Conservation (phyloP, 1,140 invertebrate genomes). For the Macrostomum lignano region DNA sequence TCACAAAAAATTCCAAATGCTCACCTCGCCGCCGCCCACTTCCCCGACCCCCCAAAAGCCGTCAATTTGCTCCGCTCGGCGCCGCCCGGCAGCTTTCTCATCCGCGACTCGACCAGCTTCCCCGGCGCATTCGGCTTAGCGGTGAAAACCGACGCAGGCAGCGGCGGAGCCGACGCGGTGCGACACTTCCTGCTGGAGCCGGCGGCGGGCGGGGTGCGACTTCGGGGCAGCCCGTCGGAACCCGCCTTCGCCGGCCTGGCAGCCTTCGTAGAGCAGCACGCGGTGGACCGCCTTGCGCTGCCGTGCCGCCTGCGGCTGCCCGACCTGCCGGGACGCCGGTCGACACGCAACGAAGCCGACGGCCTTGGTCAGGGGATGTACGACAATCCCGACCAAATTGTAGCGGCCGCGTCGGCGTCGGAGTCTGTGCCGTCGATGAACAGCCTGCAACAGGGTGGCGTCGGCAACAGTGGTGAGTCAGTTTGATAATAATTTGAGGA, state of each 20-base stretch:
- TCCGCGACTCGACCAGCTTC: slow-evolving; percentile 71
- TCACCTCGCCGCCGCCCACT: too few relatives aligned
- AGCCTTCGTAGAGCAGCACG: slow-evolving; percentile 87
- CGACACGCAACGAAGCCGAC: too few relatives aligned
- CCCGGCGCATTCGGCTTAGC: slow-evolving; percentile 85
- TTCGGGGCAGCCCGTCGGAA: slow-evolving; percentile 82
- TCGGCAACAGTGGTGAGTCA: too few relatives aligned
- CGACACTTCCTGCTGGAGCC: slow-evolving; percentile 90
- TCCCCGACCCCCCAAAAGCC: too few relatives aligned
- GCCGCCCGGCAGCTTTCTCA: slow-evolving; percentile 67
- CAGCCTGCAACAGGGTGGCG: too few relatives aligned
- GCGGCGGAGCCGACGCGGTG: slow-evolving; percentile 34
- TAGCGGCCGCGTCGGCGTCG: too few relatives aligned
- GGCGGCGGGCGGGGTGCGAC: slow-evolving; percentile 59
- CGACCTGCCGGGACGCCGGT: too few relatives aligned
- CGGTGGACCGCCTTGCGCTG: slow-evolving; percentile 66
- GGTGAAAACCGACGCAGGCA: slow-evolving; percentile 52
- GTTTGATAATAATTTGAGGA: too few relatives aligned
- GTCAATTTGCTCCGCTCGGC: slow-evolving; percentile 59
- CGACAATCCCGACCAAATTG: too few relatives aligned
- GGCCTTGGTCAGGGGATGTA: too few relatives aligned
- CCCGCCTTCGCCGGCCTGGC: slow-evolving; percentile 83
- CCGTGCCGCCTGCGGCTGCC: slow-evolving; percentile 63
- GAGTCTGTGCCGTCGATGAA: too few relatives aligned
- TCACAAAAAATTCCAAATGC: too few relatives aligned